Percentiles rank a stretch among this genome's conserved stretches.
These are phyloP conservation scores for Xiphophorus couchianus DNA, from an alignment of 2,113 vertebrate species.

Conservation along the genomic window DNA sequence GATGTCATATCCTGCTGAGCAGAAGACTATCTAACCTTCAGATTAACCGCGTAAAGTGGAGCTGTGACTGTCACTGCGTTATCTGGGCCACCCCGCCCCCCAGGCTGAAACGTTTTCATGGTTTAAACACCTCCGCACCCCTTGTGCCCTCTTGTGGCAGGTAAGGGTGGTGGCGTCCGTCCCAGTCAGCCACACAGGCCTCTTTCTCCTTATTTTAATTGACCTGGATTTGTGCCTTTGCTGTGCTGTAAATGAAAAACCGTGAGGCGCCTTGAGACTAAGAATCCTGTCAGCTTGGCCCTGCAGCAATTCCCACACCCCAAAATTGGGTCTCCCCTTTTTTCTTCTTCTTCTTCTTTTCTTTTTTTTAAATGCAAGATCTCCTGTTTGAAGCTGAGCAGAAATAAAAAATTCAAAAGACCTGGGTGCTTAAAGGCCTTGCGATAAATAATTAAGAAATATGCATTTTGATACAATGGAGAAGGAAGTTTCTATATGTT, in stretches of 20 bases:
- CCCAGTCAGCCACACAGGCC: conserved; percentile 31
- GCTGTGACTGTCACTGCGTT: conserved; percentile 14
- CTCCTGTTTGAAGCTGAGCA: conserved; percentile 77
- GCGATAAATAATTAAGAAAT: conserved; percentile 79
- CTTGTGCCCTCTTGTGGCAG: conserved; percentile 65
- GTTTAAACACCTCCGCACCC: conserved; percentile 12
- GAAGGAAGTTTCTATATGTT: conserved; percentile 60
- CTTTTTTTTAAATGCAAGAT: conserved; percentile 56
- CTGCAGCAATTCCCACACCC: conserved; percentile 78
- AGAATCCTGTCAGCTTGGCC: conserved; percentile 75
- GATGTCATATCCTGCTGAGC: conserved; percentile 7
- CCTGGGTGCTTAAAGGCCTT: conserved; percentile 76
- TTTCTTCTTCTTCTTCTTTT: not conserved
- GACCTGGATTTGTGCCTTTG: conserved; percentile 81
- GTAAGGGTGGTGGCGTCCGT: conserved; percentile 2
- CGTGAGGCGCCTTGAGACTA: conserved; percentile 70
- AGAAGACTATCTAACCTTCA: conserved; percentile 32
- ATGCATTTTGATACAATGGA: conserved; percentile 77
- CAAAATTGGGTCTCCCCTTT: conserved; percentile 74
- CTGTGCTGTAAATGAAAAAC: conserved; percentile 76
- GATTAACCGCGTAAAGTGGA: conserved; percentile 9
- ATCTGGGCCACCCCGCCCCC: conserved; percentile 24
- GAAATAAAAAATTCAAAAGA: conserved; percentile 80
- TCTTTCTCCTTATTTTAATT: conserved; percentile 75
- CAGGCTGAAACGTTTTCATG: not conserved